These are phyloP conservation scores for Phragmatobia fuliginosa DNA, from an alignment of 2,888 invertebrate species.

Conservation along the genomic window DNA sequence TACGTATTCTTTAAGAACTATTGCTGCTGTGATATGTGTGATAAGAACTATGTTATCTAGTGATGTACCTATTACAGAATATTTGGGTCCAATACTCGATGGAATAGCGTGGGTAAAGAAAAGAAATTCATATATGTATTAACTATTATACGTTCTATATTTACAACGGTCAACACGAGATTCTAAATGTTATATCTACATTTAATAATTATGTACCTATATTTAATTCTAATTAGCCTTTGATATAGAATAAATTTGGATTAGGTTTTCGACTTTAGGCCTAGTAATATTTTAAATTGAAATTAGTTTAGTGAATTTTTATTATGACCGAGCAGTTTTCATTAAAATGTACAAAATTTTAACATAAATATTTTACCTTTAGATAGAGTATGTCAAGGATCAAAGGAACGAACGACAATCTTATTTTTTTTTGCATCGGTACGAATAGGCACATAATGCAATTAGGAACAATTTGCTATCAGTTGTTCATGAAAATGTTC, in stretches of 20 bases:
- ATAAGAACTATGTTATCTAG: too few species aligned
- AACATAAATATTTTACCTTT: not conserved
- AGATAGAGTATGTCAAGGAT: not conserved
- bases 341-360: not conserved
- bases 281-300: not conserved
- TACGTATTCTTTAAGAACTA: not conserved
- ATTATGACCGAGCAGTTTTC: not conserved
- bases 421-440: too few species aligned
- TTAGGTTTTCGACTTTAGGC: not conserved
- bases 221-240: not conserved
- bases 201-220: not conserved
- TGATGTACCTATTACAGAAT: too few species aligned
- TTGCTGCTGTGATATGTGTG: too few species aligned
- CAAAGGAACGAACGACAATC: not conserved
- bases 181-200: not conserved
- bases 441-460: too few species aligned
- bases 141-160: not conserved
- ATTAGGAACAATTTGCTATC: not conserved
- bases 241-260: not conserved
- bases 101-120: not conserved
- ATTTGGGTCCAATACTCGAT: not conserved
- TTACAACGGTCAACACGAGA: not conserved
- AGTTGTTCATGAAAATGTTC: too few species aligned
- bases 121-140: too few species aligned
- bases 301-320: not conserved